These are phyloP conservation scores for Galerucella pusilla DNA, from an alignment of 2,888 invertebrate genomes.

Conservation along the genomic window DNA sequence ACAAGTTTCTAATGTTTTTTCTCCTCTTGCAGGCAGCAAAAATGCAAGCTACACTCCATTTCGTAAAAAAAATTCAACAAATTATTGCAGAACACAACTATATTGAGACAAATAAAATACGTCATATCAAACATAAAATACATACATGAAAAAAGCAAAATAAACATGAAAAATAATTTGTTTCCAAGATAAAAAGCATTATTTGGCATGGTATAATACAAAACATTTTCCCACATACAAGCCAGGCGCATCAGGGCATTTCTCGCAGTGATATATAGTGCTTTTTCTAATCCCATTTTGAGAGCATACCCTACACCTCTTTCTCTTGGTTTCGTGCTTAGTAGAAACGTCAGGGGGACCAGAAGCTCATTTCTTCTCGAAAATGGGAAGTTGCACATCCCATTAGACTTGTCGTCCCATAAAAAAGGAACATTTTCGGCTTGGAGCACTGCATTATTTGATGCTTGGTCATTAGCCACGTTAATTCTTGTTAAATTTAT, in stretches of 20 bases:
- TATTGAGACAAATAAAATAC: too few relatives aligned
- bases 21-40: too few relatives aligned
- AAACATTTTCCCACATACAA: conserved; percentile 29
- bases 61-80: too few relatives aligned
- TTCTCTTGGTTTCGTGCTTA: conserved; percentile 33
- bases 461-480: conserved; percentile 9
- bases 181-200: conserved; percentile 25
- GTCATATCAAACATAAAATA: conserved; percentile 5
- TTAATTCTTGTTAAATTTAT: conserved; percentile 12
- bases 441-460: conserved; percentile 5
- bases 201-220: background rate
- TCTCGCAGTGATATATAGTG: conserved; percentile 31
- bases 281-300: conserved; percentile 34
- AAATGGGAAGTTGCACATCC: too few relatives aligned
- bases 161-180: conserved; percentile 21
- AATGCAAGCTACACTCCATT: too few relatives aligned
- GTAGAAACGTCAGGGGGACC: conserved; percentile 2
- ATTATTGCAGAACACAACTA: too few relatives aligned
- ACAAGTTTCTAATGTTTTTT: too few relatives aligned
- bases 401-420: too few relatives aligned
- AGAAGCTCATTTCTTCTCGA: too few relatives aligned
- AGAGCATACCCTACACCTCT: conserved; percentile 33
- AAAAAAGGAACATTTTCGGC: background rate
- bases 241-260: conserved; percentile 30
- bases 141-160: conserved; percentile 23